Conservation (phyloP, 2,113 vertebrate species). For the Actenoides lindsayi region DNA sequence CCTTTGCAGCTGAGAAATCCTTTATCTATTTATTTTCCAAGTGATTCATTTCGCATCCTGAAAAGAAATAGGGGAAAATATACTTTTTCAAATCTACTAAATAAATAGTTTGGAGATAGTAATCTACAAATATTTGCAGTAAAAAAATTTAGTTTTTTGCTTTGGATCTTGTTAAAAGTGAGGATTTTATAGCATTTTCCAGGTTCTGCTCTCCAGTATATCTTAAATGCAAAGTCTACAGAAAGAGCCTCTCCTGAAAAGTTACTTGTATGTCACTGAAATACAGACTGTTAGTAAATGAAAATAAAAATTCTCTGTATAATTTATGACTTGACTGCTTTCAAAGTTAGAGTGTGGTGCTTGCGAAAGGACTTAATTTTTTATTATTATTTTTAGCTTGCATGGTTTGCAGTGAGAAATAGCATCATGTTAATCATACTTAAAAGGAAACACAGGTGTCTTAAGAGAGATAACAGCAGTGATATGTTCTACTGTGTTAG, state of each 20-base stretch:
- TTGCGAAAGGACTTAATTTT: background rate
- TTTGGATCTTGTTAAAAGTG: conserved; percentile 9
- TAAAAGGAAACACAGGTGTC: background rate
- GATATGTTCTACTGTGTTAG: background rate
- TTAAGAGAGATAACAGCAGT: background rate
- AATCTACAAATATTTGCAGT: conserved; percentile 16
- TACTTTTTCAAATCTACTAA: background rate
- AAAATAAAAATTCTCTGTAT: background rate
- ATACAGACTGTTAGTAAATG: background rate
- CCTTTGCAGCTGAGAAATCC: background rate
- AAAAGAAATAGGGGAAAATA: background rate
- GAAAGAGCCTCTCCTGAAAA: background rate
- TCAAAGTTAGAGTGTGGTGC: background rate
- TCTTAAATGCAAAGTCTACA: background rate
- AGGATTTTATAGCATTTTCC: conserved; percentile 6
- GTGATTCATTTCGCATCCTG: background rate
- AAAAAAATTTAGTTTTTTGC: background rate
- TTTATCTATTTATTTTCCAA: background rate
- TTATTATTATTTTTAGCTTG: background rate
- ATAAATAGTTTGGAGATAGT: background rate
- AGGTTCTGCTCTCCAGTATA: background rate
- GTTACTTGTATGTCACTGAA: background rate
- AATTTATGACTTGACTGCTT: background rate
- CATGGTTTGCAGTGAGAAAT: background rate
- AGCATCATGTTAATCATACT: background rate